Evolutionary conservation across 2,113 vertebrate genomes (phyloP).

Genomic region (Illadopsis cleaveri): DNA sequence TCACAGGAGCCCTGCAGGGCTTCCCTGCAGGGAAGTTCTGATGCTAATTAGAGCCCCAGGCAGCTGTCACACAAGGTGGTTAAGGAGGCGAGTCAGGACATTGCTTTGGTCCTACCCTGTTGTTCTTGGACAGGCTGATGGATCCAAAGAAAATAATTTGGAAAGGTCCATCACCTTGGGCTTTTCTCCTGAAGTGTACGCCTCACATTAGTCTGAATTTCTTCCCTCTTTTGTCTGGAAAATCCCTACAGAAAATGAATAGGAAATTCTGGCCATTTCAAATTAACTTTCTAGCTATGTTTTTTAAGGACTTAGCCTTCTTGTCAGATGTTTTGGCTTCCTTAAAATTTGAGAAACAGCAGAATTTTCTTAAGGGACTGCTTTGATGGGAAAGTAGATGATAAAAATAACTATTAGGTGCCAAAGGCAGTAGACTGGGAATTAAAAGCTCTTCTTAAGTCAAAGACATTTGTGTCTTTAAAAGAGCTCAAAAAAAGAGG

Average conservation of each 20-base stretch:
- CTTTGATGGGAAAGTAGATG: background rate
- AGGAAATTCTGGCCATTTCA: background rate
- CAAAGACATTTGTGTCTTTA: background rate
- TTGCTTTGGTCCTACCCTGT: background rate
- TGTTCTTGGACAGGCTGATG: background rate
- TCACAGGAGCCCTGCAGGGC: background rate
- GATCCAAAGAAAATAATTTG: background rate
- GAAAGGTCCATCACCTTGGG: background rate
- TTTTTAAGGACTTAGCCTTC: background rate
- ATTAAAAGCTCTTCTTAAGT: background rate
- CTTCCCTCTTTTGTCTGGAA: background rate
- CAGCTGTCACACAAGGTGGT: background rate
- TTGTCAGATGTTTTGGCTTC: background rate
- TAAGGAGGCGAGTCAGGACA: background rate
- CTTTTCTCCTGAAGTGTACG: background rate
- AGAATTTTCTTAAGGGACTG: background rate
- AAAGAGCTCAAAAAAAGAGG: background rate
- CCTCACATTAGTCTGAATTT: background rate
- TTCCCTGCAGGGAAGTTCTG: background rate
- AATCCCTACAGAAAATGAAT: background rate
- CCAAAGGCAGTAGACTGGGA: background rate
- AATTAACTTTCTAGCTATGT: background rate
- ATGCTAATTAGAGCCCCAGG: background rate
- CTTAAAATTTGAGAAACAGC: background rate
- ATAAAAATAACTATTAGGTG: conserved; percentile 7